Evolutionary conservation across 2,888 invertebrate genomes (phyloP).

Genomic region (Ophion slaviceki): DNA sequence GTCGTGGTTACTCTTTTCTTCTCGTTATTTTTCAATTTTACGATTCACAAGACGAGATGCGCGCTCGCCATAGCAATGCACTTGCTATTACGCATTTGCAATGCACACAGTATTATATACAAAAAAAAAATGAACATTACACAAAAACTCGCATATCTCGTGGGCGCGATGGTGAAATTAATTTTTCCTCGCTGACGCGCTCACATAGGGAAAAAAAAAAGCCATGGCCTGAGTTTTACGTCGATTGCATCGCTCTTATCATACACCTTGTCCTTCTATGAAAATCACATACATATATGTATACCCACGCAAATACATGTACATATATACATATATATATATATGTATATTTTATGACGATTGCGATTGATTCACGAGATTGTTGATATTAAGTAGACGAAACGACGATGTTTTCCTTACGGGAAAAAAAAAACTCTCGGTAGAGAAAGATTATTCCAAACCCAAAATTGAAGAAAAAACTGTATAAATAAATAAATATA

Average conservation of each 20-base stretch:
- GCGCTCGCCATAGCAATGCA: too few relatives aligned
- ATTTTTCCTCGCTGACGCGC: constrained; percentile 36
- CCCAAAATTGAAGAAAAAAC: neutral
- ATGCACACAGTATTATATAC: constrained; percentile 44
- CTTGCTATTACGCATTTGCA: constrained; percentile 1
- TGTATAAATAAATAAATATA: neutral
- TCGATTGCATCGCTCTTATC: constrained; percentile 43
- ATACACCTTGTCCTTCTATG: constrained; percentile 4
- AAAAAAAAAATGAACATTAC: neutral
- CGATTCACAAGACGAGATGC: neutral
- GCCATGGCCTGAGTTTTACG: constrained; percentile 7
- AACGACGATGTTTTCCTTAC: constrained; percentile 2
- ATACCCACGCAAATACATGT: neutral
- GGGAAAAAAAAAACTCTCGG: neutral
- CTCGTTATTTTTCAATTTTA: constrained; percentile 36
- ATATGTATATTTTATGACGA: constrained; percentile 6
- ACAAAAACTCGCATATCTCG: constrained; percentile 41
- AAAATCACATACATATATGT: neutral
- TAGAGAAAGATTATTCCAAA: neutral
- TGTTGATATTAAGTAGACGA: constrained; percentile 17
- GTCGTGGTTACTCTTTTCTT: neutral
- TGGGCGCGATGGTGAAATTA: constrained; percentile 30
- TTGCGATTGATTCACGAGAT: constrained; percentile 28
- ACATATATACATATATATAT: neutral
- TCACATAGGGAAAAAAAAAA: neutral